Evolutionary conservation across 1,140 invertebrate species (phyloP).

Genomic region (Polyergus mexicanus): DNA sequence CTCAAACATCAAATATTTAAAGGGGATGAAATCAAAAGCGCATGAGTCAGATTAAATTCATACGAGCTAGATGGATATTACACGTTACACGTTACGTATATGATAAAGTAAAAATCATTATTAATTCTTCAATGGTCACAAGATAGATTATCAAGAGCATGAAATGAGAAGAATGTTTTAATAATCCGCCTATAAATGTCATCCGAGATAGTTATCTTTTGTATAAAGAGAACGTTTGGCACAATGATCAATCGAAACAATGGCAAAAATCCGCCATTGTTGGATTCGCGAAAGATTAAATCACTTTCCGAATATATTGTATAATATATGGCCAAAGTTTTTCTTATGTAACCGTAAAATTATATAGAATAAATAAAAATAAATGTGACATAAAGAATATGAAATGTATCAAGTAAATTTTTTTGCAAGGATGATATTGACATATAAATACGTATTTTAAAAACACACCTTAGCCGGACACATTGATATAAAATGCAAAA

Average conservation of each 20-base stretch:
- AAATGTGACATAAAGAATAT: neutral
- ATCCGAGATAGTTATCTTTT: neutral
- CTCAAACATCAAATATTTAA: neutral
- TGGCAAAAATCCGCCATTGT: neutral
- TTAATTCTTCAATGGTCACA: neutral
- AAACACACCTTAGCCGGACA: neutral
- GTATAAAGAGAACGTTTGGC: neutral
- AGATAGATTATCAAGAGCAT: neutral
- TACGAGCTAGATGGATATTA: no score
- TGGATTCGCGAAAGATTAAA: neutral
- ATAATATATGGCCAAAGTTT: neutral
- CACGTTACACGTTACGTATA: no score
- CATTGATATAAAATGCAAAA: neutral
- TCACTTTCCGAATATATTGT: neutral
- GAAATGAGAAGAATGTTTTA: neutral
- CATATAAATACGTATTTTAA: neutral
- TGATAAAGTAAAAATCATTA: neutral
- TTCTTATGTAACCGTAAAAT: no score
- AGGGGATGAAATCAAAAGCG: neutral
- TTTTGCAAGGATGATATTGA: neutral
- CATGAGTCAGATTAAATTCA: neutral
- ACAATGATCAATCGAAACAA: constrained; percentile 1
- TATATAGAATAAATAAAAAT: neutral
- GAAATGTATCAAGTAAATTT: neutral
- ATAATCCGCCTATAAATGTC: neutral